Evolutionary conservation across 2,113 vertebrate species (phyloP).

Genomic region (Atractosteus spatula): DNA sequence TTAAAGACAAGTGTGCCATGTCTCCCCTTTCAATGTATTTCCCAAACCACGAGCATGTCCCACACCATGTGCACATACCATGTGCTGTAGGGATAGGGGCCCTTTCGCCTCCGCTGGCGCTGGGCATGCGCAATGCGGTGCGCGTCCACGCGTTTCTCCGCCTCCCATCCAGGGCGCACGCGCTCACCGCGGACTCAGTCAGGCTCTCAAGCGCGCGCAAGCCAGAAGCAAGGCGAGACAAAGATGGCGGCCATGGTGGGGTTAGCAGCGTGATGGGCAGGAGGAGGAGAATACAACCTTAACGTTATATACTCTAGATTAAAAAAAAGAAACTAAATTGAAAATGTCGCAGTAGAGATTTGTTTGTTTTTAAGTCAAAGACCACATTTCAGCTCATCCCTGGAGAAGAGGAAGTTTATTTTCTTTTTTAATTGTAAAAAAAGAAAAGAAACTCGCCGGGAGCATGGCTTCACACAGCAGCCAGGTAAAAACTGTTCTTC

Average conservation of each 20-base stretch:
- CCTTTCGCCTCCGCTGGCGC: too few relatives aligned
- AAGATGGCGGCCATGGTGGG: slow-evolving; percentile 70
- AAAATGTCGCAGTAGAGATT: slow-evolving; percentile 51
- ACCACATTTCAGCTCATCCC: slow-evolving; percentile 39
- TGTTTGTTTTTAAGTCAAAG: slow-evolving; percentile 40
- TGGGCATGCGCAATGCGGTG: background rate
- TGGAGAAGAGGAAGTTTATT: slow-evolving; percentile 43
- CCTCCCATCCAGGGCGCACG: slow-evolving; percentile 13
- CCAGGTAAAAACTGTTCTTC: slow-evolving; percentile 61
- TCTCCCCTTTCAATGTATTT: too few relatives aligned
- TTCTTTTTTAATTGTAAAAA: slow-evolving; percentile 48
- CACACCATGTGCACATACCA: too few relatives aligned
- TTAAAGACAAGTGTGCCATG: too few relatives aligned
- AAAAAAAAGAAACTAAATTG: slow-evolving; percentile 42
- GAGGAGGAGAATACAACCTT: slow-evolving; percentile 45
- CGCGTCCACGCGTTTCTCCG: slow-evolving; percentile 1
- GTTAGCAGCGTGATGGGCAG: slow-evolving; percentile 63
- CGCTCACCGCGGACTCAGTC: background rate
- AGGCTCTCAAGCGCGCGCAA: slow-evolving; percentile 39
- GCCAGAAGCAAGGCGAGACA: slow-evolving; percentile 53
- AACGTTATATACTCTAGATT: slow-evolving; percentile 44
- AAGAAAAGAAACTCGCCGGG: slow-evolving; percentile 58
- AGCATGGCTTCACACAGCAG: slow-evolving; percentile 76
- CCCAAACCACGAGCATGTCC: too few relatives aligned
- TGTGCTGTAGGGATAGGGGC: too few relatives aligned